Percentiles rank a stretch among this genome's conserved stretches.
phyloP scores from a whole-genome alignment of 2,113 vertebrate species.

The Tetrax tetrax region DNA sequence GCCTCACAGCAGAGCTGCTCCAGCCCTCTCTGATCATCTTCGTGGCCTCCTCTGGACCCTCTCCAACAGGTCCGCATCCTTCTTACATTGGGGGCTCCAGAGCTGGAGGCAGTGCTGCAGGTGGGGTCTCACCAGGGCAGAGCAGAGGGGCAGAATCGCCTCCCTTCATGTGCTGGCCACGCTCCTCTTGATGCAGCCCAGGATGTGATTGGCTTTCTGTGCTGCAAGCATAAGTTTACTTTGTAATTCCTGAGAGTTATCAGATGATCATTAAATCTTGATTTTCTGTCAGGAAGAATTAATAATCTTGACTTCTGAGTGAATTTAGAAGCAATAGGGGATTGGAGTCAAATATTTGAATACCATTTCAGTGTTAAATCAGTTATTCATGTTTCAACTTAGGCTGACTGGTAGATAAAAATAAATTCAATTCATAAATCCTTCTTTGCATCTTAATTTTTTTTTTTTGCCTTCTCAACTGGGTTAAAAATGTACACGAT shows the following conservation, averaged over 20 bases:
- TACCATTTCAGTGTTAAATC: slow-evolving; percentile 70
- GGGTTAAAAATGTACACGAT: neutral
- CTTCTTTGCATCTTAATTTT: slow-evolving; percentile 49
- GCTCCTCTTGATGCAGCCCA: too few relatives aligned
- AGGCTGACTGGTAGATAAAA: slow-evolving; percentile 58
- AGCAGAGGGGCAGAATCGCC: too few relatives aligned
- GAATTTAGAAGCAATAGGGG: slow-evolving; percentile 78
- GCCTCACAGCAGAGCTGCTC: too few relatives aligned
- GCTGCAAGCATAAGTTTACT: slow-evolving; percentile 45
- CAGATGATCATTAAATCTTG: slow-evolving; percentile 91
- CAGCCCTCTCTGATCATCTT: too few relatives aligned
- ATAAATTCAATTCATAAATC: slow-evolving; percentile 65
- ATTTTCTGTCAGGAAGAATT: slow-evolving; percentile 90
- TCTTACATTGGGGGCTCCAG: too few relatives aligned
- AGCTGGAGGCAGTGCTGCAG: too few relatives aligned
- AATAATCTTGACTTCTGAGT: slow-evolving; percentile 83
- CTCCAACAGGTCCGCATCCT: too few relatives aligned
- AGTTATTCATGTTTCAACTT: slow-evolving; percentile 67
- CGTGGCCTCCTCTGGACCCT: too few relatives aligned
- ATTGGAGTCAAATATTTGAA: slow-evolving; percentile 76
- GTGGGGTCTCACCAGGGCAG: too few relatives aligned
- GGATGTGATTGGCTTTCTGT: too few relatives aligned
- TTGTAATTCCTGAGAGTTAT: slow-evolving; percentile 73
- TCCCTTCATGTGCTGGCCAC: too few relatives aligned
- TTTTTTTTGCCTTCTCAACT: neutral